A percentile compares a stretch with the other conserved stretches of the same genome.
These are phyloP conservation scores for Ptychodera flava DNA, from an alignment of 35 echinoderm and acorn worm species.

Conservation along the genomic window DNA sequence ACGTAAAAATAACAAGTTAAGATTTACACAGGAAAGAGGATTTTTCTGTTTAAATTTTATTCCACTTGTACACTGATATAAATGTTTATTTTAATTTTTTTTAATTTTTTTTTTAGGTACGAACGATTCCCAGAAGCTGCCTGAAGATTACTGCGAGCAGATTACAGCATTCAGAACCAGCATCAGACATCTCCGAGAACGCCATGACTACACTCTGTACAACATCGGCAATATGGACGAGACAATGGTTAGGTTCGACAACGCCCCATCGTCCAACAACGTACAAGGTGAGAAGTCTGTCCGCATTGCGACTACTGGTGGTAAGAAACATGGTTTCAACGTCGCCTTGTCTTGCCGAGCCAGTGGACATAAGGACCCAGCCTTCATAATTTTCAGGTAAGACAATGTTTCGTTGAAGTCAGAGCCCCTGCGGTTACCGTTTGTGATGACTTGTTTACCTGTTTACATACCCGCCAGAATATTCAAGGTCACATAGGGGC, in stretches of 20 bases:
- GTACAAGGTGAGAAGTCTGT: slow-evolving; percentile 12
- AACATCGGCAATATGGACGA: slow-evolving; percentile 20
- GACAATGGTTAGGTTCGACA: slow-evolving; percentile 22
- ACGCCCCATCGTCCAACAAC: slow-evolving; percentile 3
- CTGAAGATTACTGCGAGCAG: not conserved
- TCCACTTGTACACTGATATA: not conserved
- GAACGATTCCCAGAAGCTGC: not conserved
- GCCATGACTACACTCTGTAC: not conserved
- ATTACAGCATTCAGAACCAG: not conserved
- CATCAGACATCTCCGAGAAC: slow-evolving; percentile 11
- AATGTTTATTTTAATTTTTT: not conserved
- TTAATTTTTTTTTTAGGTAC: not conserved
- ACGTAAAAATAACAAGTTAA: not conserved
- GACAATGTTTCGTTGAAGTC: not conserved
- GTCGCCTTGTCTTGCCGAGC: not conserved
- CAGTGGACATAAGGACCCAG: slow-evolving; percentile 15
- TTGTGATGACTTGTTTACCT: too few species aligned
- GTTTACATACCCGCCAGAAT: too few species aligned
- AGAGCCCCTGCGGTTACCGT: too few species aligned
- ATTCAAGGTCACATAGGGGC: too few species aligned
- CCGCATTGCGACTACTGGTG: too few species aligned
- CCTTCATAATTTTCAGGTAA: not conserved
- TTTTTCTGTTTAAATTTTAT: not conserved
- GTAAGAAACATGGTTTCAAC: slow-evolving; percentile 26
- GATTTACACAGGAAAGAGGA: not conserved